Percentiles rank a stretch among this genome's conserved stretches.
These are phyloP conservation scores for Leptinotarsa texana DNA, from an alignment of 1,140 invertebrate species.

Conservation along the genomic window DNA sequence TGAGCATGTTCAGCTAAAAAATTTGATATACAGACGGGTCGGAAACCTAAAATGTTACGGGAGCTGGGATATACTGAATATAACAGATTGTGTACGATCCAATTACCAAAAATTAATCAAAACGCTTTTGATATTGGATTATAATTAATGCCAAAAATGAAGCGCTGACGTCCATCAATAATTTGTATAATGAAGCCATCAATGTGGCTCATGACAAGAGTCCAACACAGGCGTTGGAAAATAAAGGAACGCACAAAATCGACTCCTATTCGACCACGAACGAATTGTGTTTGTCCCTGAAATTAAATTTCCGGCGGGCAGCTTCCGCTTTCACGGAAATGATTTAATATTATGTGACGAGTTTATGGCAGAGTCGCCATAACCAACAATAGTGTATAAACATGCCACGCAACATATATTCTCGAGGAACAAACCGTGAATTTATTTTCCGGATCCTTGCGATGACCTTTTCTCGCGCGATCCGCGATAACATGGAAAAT, in stretches of 20 bases:
- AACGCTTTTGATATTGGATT: too few relatives aligned
- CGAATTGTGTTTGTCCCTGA: not conserved
- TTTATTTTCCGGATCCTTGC: not conserved
- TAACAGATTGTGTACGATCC: too few relatives aligned
- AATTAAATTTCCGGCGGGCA: not conserved
- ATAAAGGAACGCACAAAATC: not conserved
- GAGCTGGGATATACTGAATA: too few relatives aligned
- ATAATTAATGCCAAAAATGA: too few relatives aligned
- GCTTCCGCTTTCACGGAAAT: not conserved
- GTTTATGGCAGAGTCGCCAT: not conserved
- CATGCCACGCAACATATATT: not conserved
- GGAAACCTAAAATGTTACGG: too few relatives aligned
- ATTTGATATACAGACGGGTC: too few relatives aligned
- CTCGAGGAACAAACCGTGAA: not conserved
- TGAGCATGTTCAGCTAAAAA: too few relatives aligned
- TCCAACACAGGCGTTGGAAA: not conserved
- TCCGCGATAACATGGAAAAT: not conserved
- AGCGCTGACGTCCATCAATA: too few relatives aligned
- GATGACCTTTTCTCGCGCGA: slow-evolving; percentile 4
- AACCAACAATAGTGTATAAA: not conserved
- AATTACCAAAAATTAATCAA: too few relatives aligned
- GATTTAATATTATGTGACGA: slow-evolving; percentile 6
- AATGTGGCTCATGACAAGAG: not conserved
- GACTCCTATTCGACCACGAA: not conserved
- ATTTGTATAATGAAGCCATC: too few relatives aligned